These are phyloP conservation scores for Panulirus ornatus DNA, from an alignment of 1,140 invertebrate genomes.

Conservation along the genomic window DNA sequence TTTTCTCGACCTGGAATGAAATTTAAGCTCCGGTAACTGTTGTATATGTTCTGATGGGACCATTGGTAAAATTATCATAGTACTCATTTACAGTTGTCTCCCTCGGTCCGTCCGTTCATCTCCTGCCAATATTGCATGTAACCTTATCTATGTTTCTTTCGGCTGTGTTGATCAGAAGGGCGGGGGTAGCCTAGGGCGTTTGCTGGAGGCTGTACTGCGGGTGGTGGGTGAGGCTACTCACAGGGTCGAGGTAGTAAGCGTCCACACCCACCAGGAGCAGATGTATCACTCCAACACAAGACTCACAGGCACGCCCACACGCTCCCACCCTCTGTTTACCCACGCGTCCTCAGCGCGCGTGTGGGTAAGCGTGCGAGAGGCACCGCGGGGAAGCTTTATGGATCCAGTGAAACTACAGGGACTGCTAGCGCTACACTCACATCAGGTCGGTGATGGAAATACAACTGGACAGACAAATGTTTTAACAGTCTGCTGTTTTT, in stretches of 20 bases:
- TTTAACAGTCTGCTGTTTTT: too few relatives aligned
- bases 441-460: background rate
- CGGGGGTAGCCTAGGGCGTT: background rate
- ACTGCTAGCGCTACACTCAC: slow-evolving; percentile 7
- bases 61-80: background rate
- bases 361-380: slow-evolving; percentile 19
- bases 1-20: background rate
- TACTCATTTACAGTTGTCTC: background rate
- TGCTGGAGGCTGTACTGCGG: slow-evolving; percentile 11
- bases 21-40: too few relatives aligned
- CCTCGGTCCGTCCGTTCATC: too few relatives aligned
- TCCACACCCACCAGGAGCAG: slow-evolving; percentile 8
- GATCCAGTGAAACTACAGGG: slow-evolving; percentile 21
- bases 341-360: slow-evolving; percentile 7
- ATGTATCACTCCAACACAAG: background rate
- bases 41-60: background rate
- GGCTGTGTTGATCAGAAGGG: background rate
- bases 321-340: background rate
- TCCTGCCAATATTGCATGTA: too few relatives aligned
- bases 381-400: background rate
- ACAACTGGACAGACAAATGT: too few relatives aligned
- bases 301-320: background rate
- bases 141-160: too few relatives aligned
- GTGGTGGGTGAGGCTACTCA: slow-evolving; percentile 3
- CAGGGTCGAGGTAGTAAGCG: slow-evolving; percentile 6